Percentiles rank a stretch among this genome's conserved stretches.
Evolutionary conservation across 1,140 invertebrate species (phyloP).

Genomic region (Probaryconus sp.): DNA sequence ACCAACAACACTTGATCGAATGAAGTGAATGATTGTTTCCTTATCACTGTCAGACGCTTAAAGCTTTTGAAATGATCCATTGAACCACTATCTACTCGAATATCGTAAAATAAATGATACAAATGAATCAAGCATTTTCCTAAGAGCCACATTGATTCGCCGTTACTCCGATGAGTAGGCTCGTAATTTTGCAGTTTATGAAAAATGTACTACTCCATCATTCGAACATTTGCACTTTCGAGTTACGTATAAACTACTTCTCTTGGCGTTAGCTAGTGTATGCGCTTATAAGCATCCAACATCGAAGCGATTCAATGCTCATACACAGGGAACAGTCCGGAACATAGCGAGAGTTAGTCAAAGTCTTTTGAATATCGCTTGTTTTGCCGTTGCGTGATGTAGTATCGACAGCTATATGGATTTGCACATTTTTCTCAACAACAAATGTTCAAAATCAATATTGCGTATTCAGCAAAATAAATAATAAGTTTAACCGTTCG

Average conservation of each 20-base stretch:
- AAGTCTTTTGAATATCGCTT: conserved; percentile 52
- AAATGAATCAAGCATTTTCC: neutral
- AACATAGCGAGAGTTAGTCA: no score
- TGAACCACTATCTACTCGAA: neutral
- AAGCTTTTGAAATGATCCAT: neutral
- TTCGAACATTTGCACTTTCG: conserved; percentile 15
- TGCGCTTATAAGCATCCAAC: conserved; percentile 26
- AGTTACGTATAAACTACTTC: neutral
- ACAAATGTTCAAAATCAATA: conserved; percentile 46
- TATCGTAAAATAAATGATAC: conserved; percentile 1
- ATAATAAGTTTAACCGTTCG: conserved; percentile 24
- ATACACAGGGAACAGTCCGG: conserved; percentile 45
- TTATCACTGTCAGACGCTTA: neutral
- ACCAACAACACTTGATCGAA: no score
- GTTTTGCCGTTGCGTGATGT: conserved; percentile 36
- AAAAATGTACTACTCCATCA: conserved; percentile 22
- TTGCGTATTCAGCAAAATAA: conserved; percentile 25
- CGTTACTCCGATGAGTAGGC: conserved; percentile 1
- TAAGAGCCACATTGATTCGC: neutral
- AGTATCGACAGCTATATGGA: conserved; percentile 47
- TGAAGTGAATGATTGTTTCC: no score
- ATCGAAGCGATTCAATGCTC: conserved; percentile 40
- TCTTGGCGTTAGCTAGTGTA: neutral
- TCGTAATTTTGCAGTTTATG: conserved; percentile 25
- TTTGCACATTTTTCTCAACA: conserved; percentile 21